Base-by-base conservation (phyloP, 2,797 vertebrate genomes). In the Pogonophryne albipinna region DNA sequence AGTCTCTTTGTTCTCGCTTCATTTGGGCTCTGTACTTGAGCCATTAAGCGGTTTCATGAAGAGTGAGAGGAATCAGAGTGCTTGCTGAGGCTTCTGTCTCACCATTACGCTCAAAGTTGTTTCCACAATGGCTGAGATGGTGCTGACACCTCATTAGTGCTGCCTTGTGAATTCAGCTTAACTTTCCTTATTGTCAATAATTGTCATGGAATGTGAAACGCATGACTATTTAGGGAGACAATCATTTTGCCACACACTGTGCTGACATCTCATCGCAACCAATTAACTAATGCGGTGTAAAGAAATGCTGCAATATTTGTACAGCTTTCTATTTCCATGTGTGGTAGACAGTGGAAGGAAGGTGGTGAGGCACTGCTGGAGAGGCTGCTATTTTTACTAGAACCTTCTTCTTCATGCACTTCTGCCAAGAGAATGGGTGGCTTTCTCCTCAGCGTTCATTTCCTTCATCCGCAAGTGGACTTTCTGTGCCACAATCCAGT, bases 401-500 rank as follows among this genome's bases (percentile, higher is more conserved):
- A 69, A 66, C 52, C 56, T 70, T 76, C 51, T 80, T 74, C 77
- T 80, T 74, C 42, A 56, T 65, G 50, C 49, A 49, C 52, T 56
- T 72, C 61, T 82, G 82, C 80, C 60, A 56, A 71, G 63, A 64
- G 55, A 76, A 85, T 14, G 19, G 52, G 19, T n/a, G 14, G 20
- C 65, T 76, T 71, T 79, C 63, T 67, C 61, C 57, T 59, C 85
- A 73, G 47, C 61, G 52, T 77, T 85, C 76, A 57, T 73, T 83
- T 75, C 73, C 62, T 75, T 89, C 74, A 66, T 81, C 74, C 53
- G 47, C 74, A 45, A 83, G 71, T 83, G 82, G 82, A 87, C 87
- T 83, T 92, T 89, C 85, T 82, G 71, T 59, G 69, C 80, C 83
- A 76, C 86, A 89, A 92, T 90, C 86, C 89, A 87, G 87, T 91